Evolutionary conservation across 1,140 invertebrate species (phyloP), one percentile per base, ranked within the genome.

Genomic region (Scaptomyza hsui): DNA sequence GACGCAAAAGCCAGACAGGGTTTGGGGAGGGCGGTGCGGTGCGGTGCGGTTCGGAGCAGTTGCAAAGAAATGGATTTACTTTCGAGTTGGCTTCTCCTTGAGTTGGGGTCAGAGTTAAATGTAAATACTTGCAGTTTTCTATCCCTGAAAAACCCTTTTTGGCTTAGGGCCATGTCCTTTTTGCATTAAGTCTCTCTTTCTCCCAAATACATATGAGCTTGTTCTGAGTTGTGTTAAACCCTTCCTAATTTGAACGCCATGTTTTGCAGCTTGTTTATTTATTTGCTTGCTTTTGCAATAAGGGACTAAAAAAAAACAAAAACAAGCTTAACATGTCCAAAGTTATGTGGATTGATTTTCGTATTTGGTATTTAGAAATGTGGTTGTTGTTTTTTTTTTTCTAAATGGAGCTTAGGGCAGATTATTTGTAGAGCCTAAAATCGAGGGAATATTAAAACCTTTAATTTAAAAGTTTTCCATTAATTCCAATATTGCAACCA

Each of bases 51-150:
- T n/a, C n/a, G n/a, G 19, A 29, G 10, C 6, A 29, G 24, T 52
- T 42, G 32, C 18, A 13, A 49, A 65, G 37, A 16, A 37, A 55
- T 42, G 24, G 24, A 62, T 63, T 55, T 48, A 32, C 26, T 47
- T 47, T 37, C 26, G 44, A 56, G 21, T 42, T 47, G 41, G 18
- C 49, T 64, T 64, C 13, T 35, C n/a, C 10, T 42, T 62, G 9
- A 9, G 24, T n/a, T 4, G 10, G 55, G 69, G 62, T 73, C 68
- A 56, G 39, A 73, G 12, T 37, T 74, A 63, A 77, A 77, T 77
- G 77, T 79, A 79, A 79, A 79, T 77, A 63, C 73, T 75, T 72
- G 77, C 65, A 74, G 62, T 81, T 81, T 74, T 70, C 55, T 60
- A 61, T 52, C 61, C 61, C 48, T 49, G 42, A 56, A 48, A 29